These are phyloP conservation scores for Diceros bicornis DNA, from an alignment of 2,797 vertebrate genomes.

Conservation along the genomic window DNA sequence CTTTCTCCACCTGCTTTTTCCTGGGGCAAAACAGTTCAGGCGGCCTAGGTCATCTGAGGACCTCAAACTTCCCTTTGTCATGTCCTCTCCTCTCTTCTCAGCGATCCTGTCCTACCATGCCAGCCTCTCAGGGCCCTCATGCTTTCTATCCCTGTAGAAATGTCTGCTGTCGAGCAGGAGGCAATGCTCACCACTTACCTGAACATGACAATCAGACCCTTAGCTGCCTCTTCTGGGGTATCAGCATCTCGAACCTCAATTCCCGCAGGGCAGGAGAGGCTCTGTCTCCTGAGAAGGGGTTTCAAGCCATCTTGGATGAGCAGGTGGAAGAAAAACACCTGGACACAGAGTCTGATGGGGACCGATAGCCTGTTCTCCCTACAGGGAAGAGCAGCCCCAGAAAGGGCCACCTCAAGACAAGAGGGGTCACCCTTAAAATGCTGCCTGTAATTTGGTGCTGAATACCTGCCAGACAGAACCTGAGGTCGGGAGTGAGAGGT, in stretches of 20 bases:
- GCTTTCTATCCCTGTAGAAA: background rate
- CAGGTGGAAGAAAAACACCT: background rate
- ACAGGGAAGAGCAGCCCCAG: background rate
- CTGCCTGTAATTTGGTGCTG: background rate
- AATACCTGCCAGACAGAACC: background rate
- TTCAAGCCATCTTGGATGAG: background rate
- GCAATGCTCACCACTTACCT: background rate
- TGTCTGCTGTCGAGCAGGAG: background rate
- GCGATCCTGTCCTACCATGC: background rate
- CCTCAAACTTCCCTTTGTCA: background rate
- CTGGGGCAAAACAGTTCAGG: background rate
- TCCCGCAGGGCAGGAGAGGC: background rate
- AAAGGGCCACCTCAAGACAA: background rate
- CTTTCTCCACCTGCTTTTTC: background rate
- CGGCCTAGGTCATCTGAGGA: background rate
- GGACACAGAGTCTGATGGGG: background rate
- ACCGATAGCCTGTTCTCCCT: background rate
- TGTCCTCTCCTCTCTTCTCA: background rate
- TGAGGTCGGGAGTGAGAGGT: background rate
- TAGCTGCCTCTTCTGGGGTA: background rate
- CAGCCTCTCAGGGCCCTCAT: background rate
- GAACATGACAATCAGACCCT: background rate
- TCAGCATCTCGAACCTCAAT: too few species aligned
- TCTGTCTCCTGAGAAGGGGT: background rate
- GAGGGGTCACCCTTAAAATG: background rate